These are phyloP conservation scores for Dicyrtomina minuta DNA, from an alignment of 2,888 invertebrate species.

Conservation along the genomic window DNA sequence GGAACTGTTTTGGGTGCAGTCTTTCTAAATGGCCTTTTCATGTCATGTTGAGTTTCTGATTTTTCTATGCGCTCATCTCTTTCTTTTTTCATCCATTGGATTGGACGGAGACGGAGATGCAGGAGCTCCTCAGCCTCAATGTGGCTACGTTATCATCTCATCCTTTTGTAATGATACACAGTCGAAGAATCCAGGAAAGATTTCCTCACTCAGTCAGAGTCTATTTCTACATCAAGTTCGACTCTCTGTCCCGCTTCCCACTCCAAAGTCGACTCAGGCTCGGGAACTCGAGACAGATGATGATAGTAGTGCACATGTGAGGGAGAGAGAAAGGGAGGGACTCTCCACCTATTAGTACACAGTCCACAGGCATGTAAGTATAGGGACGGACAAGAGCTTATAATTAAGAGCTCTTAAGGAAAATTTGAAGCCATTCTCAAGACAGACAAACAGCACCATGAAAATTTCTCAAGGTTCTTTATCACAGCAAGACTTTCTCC, in stretches of 20 bases:
- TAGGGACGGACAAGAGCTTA: constrained; percentile 5
- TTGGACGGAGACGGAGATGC: background rate
- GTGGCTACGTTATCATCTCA: background rate
- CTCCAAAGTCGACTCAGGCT: no score
- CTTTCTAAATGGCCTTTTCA: constrained; percentile 38
- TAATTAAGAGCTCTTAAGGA: constrained; percentile 31
- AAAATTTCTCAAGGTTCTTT: constrained; percentile 11
- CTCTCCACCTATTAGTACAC: background rate
- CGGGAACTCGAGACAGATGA: no score
- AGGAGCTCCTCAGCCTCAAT: no score
- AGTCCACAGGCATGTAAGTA: background rate
- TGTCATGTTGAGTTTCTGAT: constrained; percentile 28
- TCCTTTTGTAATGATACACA: background rate
- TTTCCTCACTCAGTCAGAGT: no score
- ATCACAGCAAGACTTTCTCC: constrained; percentile 14
- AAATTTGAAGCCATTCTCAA: constrained; percentile 20
- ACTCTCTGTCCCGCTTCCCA: no score
- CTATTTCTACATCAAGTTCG: no score
- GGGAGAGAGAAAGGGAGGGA: background rate
- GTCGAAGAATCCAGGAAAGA: no score
- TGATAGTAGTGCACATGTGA: no score
- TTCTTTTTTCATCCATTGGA: background rate
- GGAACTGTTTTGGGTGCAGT: background rate
- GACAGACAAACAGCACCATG: background rate
- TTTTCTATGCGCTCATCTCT: constrained; percentile 15